Base-by-base conservation (phyloP, 2,797 vertebrate genomes). In the Nothura maculosa region DNA sequence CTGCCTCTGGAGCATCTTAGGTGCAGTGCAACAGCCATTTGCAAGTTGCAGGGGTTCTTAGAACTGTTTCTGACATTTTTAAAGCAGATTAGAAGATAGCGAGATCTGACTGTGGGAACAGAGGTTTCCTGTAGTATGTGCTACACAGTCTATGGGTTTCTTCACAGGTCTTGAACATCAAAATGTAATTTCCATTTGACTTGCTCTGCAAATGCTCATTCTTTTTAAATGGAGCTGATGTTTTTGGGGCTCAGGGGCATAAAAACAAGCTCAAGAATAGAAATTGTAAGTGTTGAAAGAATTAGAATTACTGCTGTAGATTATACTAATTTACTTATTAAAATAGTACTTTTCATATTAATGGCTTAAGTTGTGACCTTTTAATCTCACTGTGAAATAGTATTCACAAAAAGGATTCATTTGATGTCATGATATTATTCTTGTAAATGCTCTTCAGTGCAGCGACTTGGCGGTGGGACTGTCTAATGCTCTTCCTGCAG, bases 71-170 rank as follows among this genome's bases (percentile, higher is more conserved):
- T 79, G 70, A 25, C 34, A 50, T 36, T 69, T 90, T 61, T 48
- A 42, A 73, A 54, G 52, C 68, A 87, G 87, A 91, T 85, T 42
- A 82, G 40, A 43, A 91, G 89, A 84, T 64, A 92, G 54, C 63
- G 66, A 92, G 66, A 14, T 69, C 47, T 24, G 32, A 32, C 27
- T 85, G 74, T 50, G 89, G 79, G 85, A 74, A 69, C 58, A 87
- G 91, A 83, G 22, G n/a, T 75, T 96, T 95, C 92, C 94, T 96
- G 79, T 94, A 68, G 74, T 0, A 2, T 68, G 2, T 72, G 25
- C 21, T 82, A 89, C 73, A 76, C 67, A 62, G 48, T 63, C 68
- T 83, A 91, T 43, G 28, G 4, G 16, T 87, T 96, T 78, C 58
- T 60, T 75, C 75, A 78, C 45, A 40, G 38, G 21, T 55, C 40